Conservation (phyloP, 2,888 invertebrate genomes). For the Eretmocerus hayati region DNA sequence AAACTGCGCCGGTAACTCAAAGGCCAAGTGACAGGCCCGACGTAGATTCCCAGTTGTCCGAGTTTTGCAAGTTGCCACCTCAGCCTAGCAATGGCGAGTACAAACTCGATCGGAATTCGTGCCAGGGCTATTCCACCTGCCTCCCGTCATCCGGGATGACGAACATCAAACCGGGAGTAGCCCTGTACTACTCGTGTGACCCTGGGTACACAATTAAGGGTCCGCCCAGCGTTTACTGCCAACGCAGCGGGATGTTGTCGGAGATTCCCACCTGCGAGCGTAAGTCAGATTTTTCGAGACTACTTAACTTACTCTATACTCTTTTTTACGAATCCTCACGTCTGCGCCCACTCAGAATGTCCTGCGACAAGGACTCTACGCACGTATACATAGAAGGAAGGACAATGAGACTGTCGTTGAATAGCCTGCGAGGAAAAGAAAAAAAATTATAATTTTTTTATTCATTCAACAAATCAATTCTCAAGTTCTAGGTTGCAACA, state of each 20-base stretch:
- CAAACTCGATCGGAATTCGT: constrained; percentile 31
- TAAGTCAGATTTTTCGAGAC: constrained; percentile 22
- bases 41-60: no score
- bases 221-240: constrained; percentile 30
- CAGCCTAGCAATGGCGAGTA: constrained; percentile 36
- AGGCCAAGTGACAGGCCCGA: not conserved
- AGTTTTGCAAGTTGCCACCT: constrained; percentile 29
- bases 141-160: constrained; percentile 14
- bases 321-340: no score
- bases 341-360: no score
- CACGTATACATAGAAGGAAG: no score
- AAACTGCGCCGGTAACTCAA: not conserved
- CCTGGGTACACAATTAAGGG: constrained; percentile 31
- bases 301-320: no score
- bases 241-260: constrained; percentile 32
- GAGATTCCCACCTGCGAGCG: constrained; percentile 33
- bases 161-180: constrained; percentile 30
- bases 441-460: no score
- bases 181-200: constrained; percentile 36
- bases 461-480: no score
- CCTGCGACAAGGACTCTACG: no score
- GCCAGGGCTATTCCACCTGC: constrained; percentile 28
- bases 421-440: no score
- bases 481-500: no score
- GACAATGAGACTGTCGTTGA: no score